Evolutionary conservation across 1,140 invertebrate genomes (phyloP).

Genomic region (Laodelphax striatellus): DNA sequence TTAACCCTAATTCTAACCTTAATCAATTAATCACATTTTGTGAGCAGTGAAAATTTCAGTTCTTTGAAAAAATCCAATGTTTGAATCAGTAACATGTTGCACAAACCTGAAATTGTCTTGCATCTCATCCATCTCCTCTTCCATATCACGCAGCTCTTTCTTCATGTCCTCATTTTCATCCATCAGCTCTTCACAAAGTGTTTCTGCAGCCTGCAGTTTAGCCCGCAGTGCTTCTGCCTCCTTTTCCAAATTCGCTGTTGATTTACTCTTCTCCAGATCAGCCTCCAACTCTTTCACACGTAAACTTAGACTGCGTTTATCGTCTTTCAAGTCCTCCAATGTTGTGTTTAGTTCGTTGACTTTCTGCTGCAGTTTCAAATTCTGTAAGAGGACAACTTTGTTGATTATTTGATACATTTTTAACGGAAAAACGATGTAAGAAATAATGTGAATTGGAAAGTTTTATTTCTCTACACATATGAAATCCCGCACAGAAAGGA

Average conservation of each 20-base stretch:
- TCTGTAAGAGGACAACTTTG: constrained; percentile 23
- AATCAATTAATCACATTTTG: no score
- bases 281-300: constrained; percentile 59
- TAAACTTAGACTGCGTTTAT: constrained; percentile 62
- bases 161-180: constrained; percentile 95
- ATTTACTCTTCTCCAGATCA: constrained; percentile 40
- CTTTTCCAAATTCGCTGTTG: constrained; percentile 24
- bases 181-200: constrained; percentile 82
- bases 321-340: constrained; percentile 65
- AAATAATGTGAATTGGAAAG: no score
- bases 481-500: no score
- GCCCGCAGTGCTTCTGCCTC: constrained; percentile 47
- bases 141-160: constrained; percentile 82
- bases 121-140: constrained; percentile 96
- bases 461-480: no score
- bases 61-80: no score
- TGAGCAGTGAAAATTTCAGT: no score
- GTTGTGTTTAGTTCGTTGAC: constrained; percentile 66
- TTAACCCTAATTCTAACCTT: no score
- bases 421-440: no score
- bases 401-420: no score
- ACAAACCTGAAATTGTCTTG: constrained; percentile 81
- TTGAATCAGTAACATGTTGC: no score
- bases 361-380: constrained; percentile 64
- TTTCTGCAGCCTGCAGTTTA: constrained; percentile 75